Base-by-base conservation (phyloP, 2,797 vertebrate species). In the Falco biarmicus region DNA sequence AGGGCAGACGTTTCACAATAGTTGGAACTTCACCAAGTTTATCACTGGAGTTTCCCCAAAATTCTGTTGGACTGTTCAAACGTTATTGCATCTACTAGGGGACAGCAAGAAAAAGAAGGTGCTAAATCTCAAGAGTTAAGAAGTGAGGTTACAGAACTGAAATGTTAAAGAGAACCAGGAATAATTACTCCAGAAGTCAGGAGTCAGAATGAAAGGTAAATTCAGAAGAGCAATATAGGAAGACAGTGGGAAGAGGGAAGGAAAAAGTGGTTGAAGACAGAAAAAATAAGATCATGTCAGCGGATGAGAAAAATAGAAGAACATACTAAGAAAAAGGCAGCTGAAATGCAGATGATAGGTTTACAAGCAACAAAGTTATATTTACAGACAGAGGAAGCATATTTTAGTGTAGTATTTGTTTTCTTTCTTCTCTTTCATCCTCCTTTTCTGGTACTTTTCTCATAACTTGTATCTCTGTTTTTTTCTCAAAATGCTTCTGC, bases 331-430 rank as follows among this genome's bases (percentile, higher is more conserved):
- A 64, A 73, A 87, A 91, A 17, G 68, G 22, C 60, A 93, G 59
- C 69, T 89, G 70, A 61, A 77, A 34, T 79, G 50, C 29, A 92
- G 84, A 93, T 93, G 91, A 81, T 81, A 86, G 89, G 84, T 88
- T 95, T 94, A 57, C 47, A 91, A 81, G 39, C 47, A 91, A 22
- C 13, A 34, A 37, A 57, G 84, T 85, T 96, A 41, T 73, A 68
- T 96, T 96, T 97, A 81, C 45, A 82, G 70, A 32, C 51, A 74
- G 48, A 82, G n/a, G 73, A 91, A 87, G 32, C 32, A 8, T 74
- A 93, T 94, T 95, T 95, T 79, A 71, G 60, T 73, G 48, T 48
- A 11, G 5, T 43, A 10, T 47, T 76, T 78, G 37, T 57, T 86
- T 65, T 68, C 50, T 65, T 64, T 93, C 45, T 75, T 66, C 14